phyloP scores from a whole-genome alignment of 2,797 vertebrate genomes.

The Pempheris klunzingeri region DNA sequence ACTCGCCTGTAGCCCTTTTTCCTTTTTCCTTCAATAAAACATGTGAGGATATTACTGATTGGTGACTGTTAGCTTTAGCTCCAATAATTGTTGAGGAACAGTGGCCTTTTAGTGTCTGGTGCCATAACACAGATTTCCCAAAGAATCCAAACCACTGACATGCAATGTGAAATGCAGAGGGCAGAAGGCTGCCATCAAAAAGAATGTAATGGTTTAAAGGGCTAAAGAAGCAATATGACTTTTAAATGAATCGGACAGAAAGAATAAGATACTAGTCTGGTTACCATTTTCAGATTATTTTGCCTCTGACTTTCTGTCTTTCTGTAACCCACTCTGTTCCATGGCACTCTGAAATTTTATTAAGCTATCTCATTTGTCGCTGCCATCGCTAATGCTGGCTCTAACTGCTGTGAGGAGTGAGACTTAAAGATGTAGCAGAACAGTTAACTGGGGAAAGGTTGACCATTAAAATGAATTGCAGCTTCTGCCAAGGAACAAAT shows the following conservation, averaged over 20 bases:
- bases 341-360: conserved; percentile 38
- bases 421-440: conserved; percentile 29
- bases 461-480: conserved; percentile 46
- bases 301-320: neutral
- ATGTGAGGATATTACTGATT: neutral
- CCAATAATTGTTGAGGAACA: neutral
- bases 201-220: neutral
- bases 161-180: neutral
- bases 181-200: neutral
- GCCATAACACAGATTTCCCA: neutral
- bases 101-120: neutral
- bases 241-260: neutral
- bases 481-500: conserved; percentile 33
- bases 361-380: conserved; percentile 50
- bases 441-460: conserved; percentile 33
- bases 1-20: neutral
- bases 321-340: conserved; percentile 8
- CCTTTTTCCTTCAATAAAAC: neutral
- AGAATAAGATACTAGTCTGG: neutral
- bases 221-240: conserved; percentile 3
- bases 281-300: conserved; percentile 1
- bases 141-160: neutral
- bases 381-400: neutral
- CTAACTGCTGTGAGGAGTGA: conserved; percentile 25
- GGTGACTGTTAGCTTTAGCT: neutral